Base-by-base conservation (phyloP, 1,140 invertebrate species). In the Zaprionus kolodkinae region DNA sequence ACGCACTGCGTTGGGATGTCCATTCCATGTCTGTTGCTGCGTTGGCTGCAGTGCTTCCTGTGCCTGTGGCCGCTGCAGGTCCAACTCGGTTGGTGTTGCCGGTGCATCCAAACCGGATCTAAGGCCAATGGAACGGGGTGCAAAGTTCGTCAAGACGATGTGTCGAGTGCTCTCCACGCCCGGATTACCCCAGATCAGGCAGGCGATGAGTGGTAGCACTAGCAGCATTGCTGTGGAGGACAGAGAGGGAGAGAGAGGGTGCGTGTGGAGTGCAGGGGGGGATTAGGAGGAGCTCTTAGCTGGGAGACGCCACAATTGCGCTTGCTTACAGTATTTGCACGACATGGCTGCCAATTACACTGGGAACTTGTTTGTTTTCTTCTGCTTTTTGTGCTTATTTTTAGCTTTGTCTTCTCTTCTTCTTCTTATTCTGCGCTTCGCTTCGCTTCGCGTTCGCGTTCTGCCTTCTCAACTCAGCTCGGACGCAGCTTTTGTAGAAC, bases 401-500 rank as follows among this genome's bases (percentile, higher is more conserved):
- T 21, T 59, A 13, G 13, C 13, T 48, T 36, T 45, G 13, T 25
- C 21, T 43, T 68, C 43, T 43, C 7, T 33, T 50, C 36, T 45
- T 21, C 21, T 21, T 21, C 2, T 11, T 21, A 33, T 35, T 48
- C 55, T 56, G 38, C 45, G 61, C n/a, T 56, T 40, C 15, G 61
- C n/a, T 56, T 40, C 15, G 38, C 33, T 33, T 57, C 25, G 38
- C 38, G 12, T 64, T 52, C 25, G 35, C 25, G 35, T 40, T 68
- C 13, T 55, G 33, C 21, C 38, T 62, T 43, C 65, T 60, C 30
- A 67, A 70, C 82, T 88, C 84, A 83, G 84, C 73, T 80, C 84
- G 63, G 54, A 48, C 59, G 63, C 55, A 88, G 80, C 74, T 89
- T 72, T 72, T 77, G 61, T 69, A 68, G 80, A 80, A 88, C 84